Percentiles rank a stretch among this genome's conserved stretches.
Conservation (phyloP, 2,888 invertebrate genomes). For the Gari tellinella region DNA sequence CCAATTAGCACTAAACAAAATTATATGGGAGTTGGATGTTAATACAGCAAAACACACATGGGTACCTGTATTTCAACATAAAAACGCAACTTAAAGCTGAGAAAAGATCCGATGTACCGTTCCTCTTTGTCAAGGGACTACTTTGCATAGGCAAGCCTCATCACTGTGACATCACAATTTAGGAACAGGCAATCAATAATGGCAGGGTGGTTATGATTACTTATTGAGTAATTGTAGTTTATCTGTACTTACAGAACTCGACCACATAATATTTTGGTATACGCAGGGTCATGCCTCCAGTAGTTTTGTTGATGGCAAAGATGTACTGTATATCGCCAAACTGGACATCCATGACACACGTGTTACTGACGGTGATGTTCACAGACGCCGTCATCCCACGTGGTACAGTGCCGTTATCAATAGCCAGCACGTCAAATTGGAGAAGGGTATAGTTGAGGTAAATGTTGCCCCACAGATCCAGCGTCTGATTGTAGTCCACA, state of each 20-base stretch:
- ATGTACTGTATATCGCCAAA: conserved; percentile 66
- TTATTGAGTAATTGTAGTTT: no score
- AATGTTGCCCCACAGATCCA: conserved; percentile 66
- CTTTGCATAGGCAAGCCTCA: no score
- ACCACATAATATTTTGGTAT: conserved; percentile 75
- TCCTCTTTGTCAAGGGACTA: no score
- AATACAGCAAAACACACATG: no score
- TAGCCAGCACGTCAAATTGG: conserved; percentile 67
- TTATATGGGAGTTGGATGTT: no score
- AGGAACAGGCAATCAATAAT: no score
- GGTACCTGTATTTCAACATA: no score
- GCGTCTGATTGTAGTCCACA: conserved; percentile 59
- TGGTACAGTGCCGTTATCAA: conserved; percentile 75
- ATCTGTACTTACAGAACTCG: conserved; percentile 73
- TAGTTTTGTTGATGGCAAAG: conserved; percentile 62
- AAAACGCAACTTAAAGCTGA: no score
- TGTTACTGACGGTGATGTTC: conserved; percentile 72
- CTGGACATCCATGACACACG: conserved; percentile 74
- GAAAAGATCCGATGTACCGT: no score
- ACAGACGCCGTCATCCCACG: conserved; percentile 68
- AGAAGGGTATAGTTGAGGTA: conserved; percentile 69
- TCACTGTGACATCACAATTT: no score
- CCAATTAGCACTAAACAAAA: no score
- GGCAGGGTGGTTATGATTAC: no score
- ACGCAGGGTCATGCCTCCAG: conserved; percentile 67